These are phyloP conservation scores for Chrysolina oricalcia DNA, from an alignment of 2,888 invertebrate genomes.

Conservation along the genomic window DNA sequence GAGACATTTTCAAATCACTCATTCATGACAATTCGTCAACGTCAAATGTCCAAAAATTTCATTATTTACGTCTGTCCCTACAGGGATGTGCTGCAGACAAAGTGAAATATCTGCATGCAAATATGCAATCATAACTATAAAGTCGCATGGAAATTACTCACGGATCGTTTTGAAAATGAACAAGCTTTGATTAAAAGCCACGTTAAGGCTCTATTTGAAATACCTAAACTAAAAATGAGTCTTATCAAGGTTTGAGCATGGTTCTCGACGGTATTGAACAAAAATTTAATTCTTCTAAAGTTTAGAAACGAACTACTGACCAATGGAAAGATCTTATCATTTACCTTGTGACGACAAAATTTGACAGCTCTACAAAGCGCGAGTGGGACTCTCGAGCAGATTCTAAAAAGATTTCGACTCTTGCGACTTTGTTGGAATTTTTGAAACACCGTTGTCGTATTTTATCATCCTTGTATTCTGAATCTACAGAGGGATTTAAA, in stretches of 20 bases:
- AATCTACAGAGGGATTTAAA: no score
- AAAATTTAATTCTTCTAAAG: conserved; percentile 14
- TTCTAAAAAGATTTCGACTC: not conserved
- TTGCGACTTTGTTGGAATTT: not conserved
- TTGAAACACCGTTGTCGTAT: not conserved
- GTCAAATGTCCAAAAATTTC: no score
- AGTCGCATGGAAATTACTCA: conserved; percentile 27
- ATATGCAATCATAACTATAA: conserved; percentile 24
- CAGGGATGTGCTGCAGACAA: conserved; percentile 11
- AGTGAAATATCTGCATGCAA: not conserved
- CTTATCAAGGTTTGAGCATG: no score
- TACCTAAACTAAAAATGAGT: no score
- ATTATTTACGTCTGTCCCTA: not conserved
- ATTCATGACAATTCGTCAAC: no score
- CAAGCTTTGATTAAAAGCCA: no score
- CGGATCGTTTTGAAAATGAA: no score
- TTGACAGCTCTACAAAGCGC: no score
- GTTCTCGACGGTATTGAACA: no score
- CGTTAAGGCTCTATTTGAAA: no score
- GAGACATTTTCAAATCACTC: no score
- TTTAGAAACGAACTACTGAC: conserved; percentile 1
- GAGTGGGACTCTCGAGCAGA: not conserved
- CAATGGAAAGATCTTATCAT: conserved; percentile 21
- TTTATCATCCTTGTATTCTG: no score
- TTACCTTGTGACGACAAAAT: not conserved